Base-by-base conservation (phyloP, 2,113 vertebrate species). In the Procavia capensis region DNA sequence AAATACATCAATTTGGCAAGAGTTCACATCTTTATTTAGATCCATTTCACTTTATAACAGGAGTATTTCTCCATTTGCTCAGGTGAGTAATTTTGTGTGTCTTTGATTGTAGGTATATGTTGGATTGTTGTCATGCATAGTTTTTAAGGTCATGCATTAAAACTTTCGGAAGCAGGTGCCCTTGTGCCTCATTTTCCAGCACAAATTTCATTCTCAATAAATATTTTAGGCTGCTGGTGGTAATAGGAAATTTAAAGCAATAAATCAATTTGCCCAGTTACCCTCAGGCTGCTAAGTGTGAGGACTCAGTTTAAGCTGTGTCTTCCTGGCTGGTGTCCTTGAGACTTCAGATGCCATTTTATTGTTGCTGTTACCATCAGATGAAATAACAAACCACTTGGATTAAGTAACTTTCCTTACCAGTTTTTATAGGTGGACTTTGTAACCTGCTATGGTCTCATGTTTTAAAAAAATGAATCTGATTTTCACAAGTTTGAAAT, bases 401-500 rank as follows among this genome's bases (percentile, higher is more conserved):
- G 45, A 68, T 78, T n/a, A 88, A 75, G 5, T 27, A 50, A 24
- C 31, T 79, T 78, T 29, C n/a, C 8, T 94, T 90, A 25, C 75
- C 41, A 27, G 22, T 87, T 78, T 88, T 80, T 93, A 78, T 6
- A 22, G 24, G 31, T 82, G 81, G 64, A 41, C 27, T 24, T 68
- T 93, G 41, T 82, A 90, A 86, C 76, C 66, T 86, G 47, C 50
- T 20, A 6, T 91, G 0, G 39, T 50, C 68, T 41, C 50, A 24
- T 41, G 20, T 78, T 87, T 85, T 79, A 41, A 34, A 92, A 79
- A 78, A n/a, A 78, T 82, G 89, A 75, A 43, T 88, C 10, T 75
- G 22, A 25, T 90, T 74, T 86, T 87, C 84, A n/a, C 34, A 84
- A 43, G 84, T 95, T 87, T 64, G 76, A 95, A 83, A 79, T 64